Evolutionary conservation across 2,797 vertebrate genomes (phyloP).

Genomic region (Protonibea diacanthus): DNA sequence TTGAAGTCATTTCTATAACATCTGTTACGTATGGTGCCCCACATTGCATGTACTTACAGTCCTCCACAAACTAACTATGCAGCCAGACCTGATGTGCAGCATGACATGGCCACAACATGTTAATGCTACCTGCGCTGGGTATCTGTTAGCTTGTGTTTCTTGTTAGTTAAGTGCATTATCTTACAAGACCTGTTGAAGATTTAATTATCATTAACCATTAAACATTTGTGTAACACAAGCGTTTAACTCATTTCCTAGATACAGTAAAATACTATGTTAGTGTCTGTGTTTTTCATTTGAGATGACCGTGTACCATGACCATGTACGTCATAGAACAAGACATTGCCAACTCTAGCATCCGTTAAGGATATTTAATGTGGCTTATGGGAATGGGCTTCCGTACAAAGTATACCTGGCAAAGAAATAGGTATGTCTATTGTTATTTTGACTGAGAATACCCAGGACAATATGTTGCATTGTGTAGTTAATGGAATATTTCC

Average conservation of each 20-base stretch:
- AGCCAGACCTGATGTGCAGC: slow-evolving; percentile 13
- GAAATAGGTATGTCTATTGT: slow-evolving; percentile 60
- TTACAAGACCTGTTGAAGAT: not conserved
- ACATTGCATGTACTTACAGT: not conserved
- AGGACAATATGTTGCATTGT: slow-evolving; percentile 54
- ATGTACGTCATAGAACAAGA: not conserved
- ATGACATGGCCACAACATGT: not conserved
- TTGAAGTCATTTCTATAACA: slow-evolving; percentile 24
- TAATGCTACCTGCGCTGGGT: not conserved
- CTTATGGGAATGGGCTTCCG: slow-evolving; percentile 29
- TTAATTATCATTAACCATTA: too few species aligned
- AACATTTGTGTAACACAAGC: too few species aligned
- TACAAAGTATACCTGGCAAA: slow-evolving; percentile 17
- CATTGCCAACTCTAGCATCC: slow-evolving; percentile 14
- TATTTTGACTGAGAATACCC: slow-evolving; percentile 35
- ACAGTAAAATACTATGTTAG: not conserved
- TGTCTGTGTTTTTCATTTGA: slow-evolving; percentile 1
- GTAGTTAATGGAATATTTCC: slow-evolving; percentile 44
- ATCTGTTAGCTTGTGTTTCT: not conserved
- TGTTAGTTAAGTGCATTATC: not conserved
- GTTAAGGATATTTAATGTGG: slow-evolving; percentile 38
- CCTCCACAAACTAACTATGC: slow-evolving; percentile 2
- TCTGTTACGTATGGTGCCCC: slow-evolving; percentile 5
- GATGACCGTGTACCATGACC: not conserved
- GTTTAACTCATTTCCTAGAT: not conserved